phyloP scores from a whole-genome alignment of 1,140 invertebrate species.

The Pseudomyrmex flavicornis region DNA sequence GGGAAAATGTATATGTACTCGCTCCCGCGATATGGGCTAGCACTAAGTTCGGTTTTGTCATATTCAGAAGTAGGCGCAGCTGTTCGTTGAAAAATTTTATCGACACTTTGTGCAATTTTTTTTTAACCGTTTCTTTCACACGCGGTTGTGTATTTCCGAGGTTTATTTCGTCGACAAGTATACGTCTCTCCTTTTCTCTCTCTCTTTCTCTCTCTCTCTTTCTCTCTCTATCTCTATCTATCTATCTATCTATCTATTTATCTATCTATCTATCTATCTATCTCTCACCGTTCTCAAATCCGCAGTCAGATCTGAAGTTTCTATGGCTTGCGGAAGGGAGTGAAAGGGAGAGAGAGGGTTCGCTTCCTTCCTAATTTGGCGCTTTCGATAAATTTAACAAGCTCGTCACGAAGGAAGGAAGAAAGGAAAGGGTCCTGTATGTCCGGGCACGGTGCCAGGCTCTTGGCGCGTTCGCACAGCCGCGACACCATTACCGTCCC shows the following conservation, averaged over 20 bases:
- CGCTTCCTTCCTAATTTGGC: conserved; percentile 82
- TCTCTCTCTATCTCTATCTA: too few relatives aligned
- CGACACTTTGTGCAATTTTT: not conserved
- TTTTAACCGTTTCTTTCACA: not conserved
- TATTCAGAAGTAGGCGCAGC: not conserved
- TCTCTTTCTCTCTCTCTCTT: too few relatives aligned
- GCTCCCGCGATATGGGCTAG: not conserved
- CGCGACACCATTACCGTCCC: conserved; percentile 82
- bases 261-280: too few relatives aligned
- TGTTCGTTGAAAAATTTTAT: not conserved
- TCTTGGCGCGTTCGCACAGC: conserved; percentile 76
- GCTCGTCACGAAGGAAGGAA: conserved; percentile 81
- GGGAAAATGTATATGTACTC: conserved; percentile 4
- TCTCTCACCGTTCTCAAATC: not conserved
- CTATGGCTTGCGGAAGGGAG: not conserved
- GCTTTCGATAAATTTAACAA: conserved; percentile 85
- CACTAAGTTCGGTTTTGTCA: not conserved
- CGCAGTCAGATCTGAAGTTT: conserved; percentile 5
- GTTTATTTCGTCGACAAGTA: not conserved
- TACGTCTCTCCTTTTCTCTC: too few relatives aligned
- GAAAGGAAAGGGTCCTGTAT: conserved; percentile 77
- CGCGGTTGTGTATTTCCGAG: not conserved
- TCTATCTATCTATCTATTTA: too few relatives aligned
- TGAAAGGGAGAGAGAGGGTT: not conserved
- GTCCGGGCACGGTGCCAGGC: conserved; percentile 83